phyloP scores from a whole-genome alignment of 2,797 vertebrate species.

The Eulemur albifrons region DNA sequence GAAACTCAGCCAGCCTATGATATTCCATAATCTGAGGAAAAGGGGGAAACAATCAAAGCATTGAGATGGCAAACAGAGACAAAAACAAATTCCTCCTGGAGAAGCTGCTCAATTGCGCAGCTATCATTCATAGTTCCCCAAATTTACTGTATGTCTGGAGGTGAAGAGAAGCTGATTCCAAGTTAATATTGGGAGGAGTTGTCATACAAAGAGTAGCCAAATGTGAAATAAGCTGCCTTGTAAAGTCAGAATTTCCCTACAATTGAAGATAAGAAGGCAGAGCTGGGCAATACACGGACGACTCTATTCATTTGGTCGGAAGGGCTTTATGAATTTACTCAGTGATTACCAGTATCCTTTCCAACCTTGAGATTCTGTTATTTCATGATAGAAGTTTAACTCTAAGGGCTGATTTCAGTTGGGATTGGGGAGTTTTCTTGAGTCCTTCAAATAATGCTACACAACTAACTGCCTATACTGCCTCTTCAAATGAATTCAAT shows the following conservation, averaged over 20 bases:
- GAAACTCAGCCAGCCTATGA: not conserved
- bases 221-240: not conserved
- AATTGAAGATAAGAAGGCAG: not conserved
- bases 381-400: not conserved
- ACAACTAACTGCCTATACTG: not conserved
- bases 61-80: not conserved
- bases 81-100: not conserved
- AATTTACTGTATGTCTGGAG: not conserved
- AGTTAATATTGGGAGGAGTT: not conserved
- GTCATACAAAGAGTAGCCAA: not conserved
- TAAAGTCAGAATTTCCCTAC: not conserved
- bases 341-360: not conserved
- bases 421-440: not conserved
- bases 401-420: not conserved
- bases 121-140: not conserved
- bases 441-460: not conserved
- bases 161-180: not conserved
- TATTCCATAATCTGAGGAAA: not conserved
- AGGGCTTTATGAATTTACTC: not conserved
- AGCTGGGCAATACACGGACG: not conserved
- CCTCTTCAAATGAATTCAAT: not conserved
- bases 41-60: not conserved
- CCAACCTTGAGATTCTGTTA: not conserved
- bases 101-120: not conserved
- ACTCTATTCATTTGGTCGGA: not conserved